Percentiles rank a stretch among this genome's conserved stretches.
Conservation (phyloP, 37 sponge, comb jelly and placozoan genomes). For the Mnemiopsis leidyi region DNA sequence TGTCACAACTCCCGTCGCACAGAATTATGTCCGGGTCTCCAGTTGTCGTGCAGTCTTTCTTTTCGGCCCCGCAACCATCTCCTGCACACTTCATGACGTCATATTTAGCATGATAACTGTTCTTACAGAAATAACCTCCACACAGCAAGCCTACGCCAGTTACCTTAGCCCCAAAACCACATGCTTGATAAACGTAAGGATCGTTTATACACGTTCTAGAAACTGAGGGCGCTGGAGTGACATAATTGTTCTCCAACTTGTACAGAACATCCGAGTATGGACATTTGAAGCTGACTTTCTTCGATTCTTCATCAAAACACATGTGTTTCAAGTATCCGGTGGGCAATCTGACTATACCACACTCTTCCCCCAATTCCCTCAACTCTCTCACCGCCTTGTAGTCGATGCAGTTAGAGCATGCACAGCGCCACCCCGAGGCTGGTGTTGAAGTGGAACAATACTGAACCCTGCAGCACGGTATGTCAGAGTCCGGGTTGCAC, state of each 20-base stretch:
- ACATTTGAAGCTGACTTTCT: not conserved
- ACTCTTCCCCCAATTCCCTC: no score
- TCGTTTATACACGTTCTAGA: not conserved
- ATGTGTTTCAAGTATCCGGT: not conserved
- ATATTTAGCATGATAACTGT: no score
- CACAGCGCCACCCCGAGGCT: no score
- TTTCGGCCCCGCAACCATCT: no score
- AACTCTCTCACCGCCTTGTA: no score
- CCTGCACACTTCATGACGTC: no score
- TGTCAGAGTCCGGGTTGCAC: no score
- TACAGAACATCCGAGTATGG: not conserved
- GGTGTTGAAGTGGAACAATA: no score
- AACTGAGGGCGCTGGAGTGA: not conserved
- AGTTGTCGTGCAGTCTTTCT: not conserved
- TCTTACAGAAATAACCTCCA: not conserved
- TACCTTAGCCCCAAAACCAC: not conserved
- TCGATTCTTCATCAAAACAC: not conserved
- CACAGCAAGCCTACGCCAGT: not conserved
- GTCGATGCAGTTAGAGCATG: no score
- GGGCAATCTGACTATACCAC: no score
- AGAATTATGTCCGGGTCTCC: no score
- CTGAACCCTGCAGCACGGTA: no score
- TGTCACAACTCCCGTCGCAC: not conserved
- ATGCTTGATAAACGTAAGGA: not conserved
- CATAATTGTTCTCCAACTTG: not conserved